phyloP scores from a whole-genome alignment of 2,797 vertebrate genomes.

The Oreochromis mossambicus region DNA sequence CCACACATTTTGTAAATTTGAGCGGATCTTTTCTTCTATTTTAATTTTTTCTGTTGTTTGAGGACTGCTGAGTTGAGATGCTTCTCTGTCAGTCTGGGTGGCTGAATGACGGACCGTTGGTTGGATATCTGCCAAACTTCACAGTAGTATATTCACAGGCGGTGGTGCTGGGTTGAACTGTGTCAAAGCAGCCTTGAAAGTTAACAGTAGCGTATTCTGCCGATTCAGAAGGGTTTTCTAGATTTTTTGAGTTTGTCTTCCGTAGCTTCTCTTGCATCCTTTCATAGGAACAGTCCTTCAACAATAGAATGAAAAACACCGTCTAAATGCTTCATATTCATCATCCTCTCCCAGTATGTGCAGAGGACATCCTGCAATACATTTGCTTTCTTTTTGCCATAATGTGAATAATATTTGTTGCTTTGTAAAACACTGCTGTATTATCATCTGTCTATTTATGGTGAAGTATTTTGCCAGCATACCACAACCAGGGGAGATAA shows the following conservation, averaged over 20 bases:
- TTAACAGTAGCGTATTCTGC: background rate
- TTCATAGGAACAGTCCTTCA: constrained; percentile 13
- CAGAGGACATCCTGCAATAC: background rate
- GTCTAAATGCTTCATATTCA: background rate
- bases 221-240: background rate
- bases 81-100: background rate
- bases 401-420: background rate
- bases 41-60: background rate
- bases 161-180: background rate
- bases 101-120: background rate
- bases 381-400: background rate
- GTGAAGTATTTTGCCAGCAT: background rate
- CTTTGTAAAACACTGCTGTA: background rate
- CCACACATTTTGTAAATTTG: background rate
- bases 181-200: background rate
- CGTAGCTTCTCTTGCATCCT: background rate
- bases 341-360: background rate
- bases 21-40: background rate
- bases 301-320: background rate
- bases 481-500: background rate
- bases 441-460: background rate
- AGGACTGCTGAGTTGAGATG: background rate
- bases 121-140: background rate
- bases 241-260: background rate
- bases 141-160: background rate